Evolutionary conservation across 2,888 invertebrate species (phyloP).

Genomic region (Lampropteryx suffumata): DNA sequence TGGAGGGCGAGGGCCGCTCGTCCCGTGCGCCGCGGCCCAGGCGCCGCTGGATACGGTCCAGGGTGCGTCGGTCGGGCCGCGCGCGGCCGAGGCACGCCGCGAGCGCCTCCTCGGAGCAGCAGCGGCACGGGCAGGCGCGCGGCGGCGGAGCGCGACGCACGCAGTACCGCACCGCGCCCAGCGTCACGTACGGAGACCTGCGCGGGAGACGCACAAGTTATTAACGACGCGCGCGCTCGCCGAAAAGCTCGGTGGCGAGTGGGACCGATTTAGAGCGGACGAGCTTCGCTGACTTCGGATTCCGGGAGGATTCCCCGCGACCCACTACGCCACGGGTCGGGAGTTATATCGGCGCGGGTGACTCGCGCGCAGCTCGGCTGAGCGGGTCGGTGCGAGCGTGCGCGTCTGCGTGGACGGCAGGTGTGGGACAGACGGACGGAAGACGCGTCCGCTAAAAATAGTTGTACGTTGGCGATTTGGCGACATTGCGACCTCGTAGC

Average conservation of each 20-base stretch:
- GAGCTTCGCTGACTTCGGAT: constrained; percentile 70
- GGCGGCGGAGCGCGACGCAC: constrained; percentile 85
- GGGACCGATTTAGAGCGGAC: constrained; percentile 75
- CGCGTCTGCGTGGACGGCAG: constrained; percentile 54
- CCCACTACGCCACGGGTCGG: constrained; percentile 63
- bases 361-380: constrained; percentile 34
- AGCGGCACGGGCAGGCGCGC: constrained; percentile 81
- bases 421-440: constrained; percentile 77
- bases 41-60: constrained; percentile 92
- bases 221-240: constrained; percentile 66
- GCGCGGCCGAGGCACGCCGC: constrained; percentile 80
- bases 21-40: constrained; percentile 84
- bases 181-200: constrained; percentile 84
- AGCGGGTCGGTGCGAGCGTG: constrained; percentile 37
- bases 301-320: constrained; percentile 79
- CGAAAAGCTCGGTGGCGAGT: constrained; percentile 72
- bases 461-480: constrained; percentile 70
- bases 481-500: constrained; percentile 72
- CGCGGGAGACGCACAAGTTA: constrained; percentile 57
- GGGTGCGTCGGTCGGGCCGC: constrained; percentile 85
- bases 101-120: constrained; percentile 81
- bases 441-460: constrained; percentile 74
- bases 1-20: constrained; percentile 77
- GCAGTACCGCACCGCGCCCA: constrained; percentile 88
- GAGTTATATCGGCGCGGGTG: constrained; percentile 64